Base-by-base conservation (phyloP, 2,113 vertebrate genomes). In the Boleophthalmus pectinirostris region DNA sequence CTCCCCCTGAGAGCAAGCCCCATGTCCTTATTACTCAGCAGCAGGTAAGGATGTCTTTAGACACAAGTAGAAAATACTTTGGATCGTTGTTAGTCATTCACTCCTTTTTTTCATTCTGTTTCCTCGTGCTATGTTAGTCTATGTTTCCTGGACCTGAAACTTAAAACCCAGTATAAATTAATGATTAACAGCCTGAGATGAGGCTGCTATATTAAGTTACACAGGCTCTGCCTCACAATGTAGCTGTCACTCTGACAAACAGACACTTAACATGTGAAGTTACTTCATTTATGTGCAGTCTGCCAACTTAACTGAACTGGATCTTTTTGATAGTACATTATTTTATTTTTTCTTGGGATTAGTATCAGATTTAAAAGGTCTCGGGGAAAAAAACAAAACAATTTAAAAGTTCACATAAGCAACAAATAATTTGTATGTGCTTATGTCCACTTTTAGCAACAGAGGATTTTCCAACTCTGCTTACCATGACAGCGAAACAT, bases 401-500 rank as follows among this genome's bases (percentile, higher is more conserved):
- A 53, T 10, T 66, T 72, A 69, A 66, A 13, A 70, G 35, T 68
- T 35, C 23, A 1, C 51, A 43, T 5, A 18, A 79, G 35, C 10
- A 63, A 66, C 53, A 73, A 71, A 67, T 29, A 3, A 24, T 63
- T 72, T 71, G 38, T 77, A 66, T 70, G 70, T 84, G 69, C 67
- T 78, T 83, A 96, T 96, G 95, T 84, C 91, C 78, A 86, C 83
- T 63, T 86, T 91, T 78, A 87, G 89, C 80, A 90, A 82, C 33
- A 84, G 92, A 68, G 92, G 90, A 68, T 58, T 82, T 49, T 84
- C 70, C 90, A 95, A 86, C 83, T 66, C 6, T 64, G 92, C 79
- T 64, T 93, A 93, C 75, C 91, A 92, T 83, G 92, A 94, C 78
- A 93, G 92, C 0, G 92, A 95, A 56, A 95, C 94, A 0, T 68